Conservation (phyloP, 2,888 invertebrate species). For the Caenorhabditis angaria region DNA sequence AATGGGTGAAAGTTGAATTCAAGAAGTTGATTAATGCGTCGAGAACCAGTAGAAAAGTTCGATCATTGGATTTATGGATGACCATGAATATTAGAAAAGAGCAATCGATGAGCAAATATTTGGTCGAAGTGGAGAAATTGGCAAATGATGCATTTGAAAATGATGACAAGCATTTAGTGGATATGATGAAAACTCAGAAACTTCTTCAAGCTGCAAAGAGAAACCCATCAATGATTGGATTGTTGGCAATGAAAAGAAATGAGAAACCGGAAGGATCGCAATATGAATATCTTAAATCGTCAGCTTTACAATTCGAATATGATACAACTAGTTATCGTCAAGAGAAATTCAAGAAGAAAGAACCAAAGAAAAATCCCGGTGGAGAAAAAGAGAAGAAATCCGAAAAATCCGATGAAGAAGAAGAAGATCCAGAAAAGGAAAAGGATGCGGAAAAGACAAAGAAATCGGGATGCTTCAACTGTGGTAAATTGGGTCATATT, state of each 20-base stretch:
- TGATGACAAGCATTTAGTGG: background rate
- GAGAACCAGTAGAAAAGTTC: background rate
- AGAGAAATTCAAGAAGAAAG: background rate
- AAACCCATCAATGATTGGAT: background rate
- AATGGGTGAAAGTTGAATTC: background rate
- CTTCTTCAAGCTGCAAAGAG: background rate
- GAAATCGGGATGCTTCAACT: background rate
- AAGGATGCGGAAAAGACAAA: background rate
- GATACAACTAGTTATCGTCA: background rate
- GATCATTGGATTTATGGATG: background rate
- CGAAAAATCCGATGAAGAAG: background rate
- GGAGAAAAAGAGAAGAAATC: background rate
- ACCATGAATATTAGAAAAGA: background rate
- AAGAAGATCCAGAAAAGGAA: background rate
- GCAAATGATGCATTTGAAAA: background rate
- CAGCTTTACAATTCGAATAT: background rate
- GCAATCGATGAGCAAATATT: background rate
- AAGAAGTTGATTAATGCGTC: background rate
- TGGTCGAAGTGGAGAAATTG: background rate
- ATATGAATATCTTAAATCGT: too few relatives aligned
- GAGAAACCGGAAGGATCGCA: too few relatives aligned
- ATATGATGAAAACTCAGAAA: background rate
- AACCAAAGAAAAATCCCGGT: background rate
- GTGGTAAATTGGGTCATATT: background rate
- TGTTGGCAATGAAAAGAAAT: too few relatives aligned